Percentiles rank a stretch among this genome's conserved stretches.
Evolutionary conservation across 2,113 vertebrate genomes (phyloP).

Genomic region (Tylochromis polylepis): DNA sequence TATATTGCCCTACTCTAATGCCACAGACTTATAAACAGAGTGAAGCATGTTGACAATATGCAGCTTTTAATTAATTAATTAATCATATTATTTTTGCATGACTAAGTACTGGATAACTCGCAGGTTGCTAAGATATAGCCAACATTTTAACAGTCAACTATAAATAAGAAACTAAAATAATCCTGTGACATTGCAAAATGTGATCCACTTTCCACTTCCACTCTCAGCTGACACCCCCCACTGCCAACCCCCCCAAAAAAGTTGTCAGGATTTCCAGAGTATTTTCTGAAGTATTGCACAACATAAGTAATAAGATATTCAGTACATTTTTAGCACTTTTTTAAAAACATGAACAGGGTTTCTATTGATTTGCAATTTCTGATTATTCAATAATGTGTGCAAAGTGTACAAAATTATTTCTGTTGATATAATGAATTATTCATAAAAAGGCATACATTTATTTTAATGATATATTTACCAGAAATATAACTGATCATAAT

Average conservation of each 20-base stretch:
- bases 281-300: neutral
- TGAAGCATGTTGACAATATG: neutral
- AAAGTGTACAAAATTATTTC: neutral
- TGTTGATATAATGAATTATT: neutral
- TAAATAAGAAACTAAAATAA: neutral
- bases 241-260: neutral
- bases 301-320: neutral
- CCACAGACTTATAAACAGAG: neutral
- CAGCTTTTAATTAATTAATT: neutral
- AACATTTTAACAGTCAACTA: neutral
- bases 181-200: neutral
- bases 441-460: constrained; percentile 13
- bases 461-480: constrained; percentile 45
- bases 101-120: neutral
- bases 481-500: constrained; percentile 40
- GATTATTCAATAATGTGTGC: neutral
- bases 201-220: neutral
- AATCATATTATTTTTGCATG: neutral
- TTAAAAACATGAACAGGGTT: neutral
- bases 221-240: neutral
- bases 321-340: neutral
- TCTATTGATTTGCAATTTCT: neutral
- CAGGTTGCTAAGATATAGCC: neutral
- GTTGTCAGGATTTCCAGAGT: neutral
- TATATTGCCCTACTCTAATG: neutral